phyloP scores from a whole-genome alignment of 2,113 vertebrate genomes.

The Gracilinanus agilis region DNA sequence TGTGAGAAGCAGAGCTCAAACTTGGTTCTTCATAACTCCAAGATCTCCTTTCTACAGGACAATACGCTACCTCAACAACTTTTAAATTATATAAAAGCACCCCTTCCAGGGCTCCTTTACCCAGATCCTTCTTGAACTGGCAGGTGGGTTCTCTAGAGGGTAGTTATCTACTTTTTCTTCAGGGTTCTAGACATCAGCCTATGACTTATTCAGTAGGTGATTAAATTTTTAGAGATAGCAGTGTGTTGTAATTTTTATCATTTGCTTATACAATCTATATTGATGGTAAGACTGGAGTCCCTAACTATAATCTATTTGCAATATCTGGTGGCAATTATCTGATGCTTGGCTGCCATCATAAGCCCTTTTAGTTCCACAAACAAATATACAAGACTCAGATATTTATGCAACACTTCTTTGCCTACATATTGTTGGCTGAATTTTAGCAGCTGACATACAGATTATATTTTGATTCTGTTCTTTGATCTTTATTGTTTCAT shows the following conservation, averaged over 20 bases:
- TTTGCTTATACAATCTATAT: not conserved
- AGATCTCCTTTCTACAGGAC: not conserved
- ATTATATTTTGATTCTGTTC: not conserved
- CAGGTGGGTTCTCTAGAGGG: not conserved
- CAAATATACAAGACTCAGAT: not conserved
- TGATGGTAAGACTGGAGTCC: not conserved
- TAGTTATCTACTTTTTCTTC: not conserved
- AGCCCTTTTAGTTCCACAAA: not conserved
- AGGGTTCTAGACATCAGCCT: not conserved
- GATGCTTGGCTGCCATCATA: not conserved
- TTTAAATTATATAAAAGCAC: not conserved
- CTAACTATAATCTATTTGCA: not conserved
- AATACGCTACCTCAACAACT: not conserved
- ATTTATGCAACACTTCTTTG: not conserved
- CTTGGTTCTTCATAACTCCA: not conserved
- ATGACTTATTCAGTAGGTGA: not conserved
- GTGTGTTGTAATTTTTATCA: not conserved
- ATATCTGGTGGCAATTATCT: not conserved
- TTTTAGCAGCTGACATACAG: not conserved
- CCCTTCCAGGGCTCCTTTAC: not conserved
- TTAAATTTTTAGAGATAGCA: not conserved
- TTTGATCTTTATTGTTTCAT: not conserved
- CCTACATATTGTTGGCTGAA: not conserved
- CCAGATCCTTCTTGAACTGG: not conserved
- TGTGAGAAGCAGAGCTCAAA: not conserved